Percentiles rank a stretch among this genome's conserved stretches.
Conservation (phyloP, 2,888 invertebrate species). For the Macropis europaea region DNA sequence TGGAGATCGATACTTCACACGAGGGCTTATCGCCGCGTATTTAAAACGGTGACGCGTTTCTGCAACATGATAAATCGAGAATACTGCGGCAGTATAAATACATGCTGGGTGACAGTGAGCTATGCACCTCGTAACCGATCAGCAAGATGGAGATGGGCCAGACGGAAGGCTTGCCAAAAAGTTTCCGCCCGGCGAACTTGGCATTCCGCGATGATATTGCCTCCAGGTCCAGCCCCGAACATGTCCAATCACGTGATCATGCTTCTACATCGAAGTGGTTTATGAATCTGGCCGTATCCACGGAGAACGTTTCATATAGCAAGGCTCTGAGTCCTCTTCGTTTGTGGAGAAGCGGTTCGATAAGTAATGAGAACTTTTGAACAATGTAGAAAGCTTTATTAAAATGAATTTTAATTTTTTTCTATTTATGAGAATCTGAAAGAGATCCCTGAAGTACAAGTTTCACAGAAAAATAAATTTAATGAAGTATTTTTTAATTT, state of each 20-base stretch:
- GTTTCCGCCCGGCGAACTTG: conserved; percentile 38
- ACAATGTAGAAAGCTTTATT: no score
- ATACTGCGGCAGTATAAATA: conserved; percentile 27
- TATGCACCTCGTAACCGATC: conserved; percentile 14
- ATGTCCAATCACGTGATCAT: neutral
- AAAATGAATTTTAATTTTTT: no score
- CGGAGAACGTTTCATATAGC: neutral
- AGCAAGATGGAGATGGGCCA: conserved; percentile 44
- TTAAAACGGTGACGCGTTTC: conserved; percentile 22
- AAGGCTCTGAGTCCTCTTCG: no score
- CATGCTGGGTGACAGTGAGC: conserved; percentile 8
- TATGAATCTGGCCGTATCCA: neutral
- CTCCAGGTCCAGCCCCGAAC: conserved; percentile 19
- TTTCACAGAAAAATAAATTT: no score
- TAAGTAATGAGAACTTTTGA: no score
- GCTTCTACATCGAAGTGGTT: neutral
- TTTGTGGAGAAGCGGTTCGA: no score
- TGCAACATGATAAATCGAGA: conserved; percentile 18
- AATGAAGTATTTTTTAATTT: no score
- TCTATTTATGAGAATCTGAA: no score
- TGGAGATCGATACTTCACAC: conserved; percentile 1
- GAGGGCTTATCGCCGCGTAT: conserved; percentile 10
- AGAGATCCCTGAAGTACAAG: no score
- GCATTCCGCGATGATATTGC: conserved; percentile 42
- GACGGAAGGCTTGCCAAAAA: conserved; percentile 47